phyloP scores from a whole-genome alignment of 2,888 invertebrate genomes.

The Apomyelois bistriatella region DNA sequence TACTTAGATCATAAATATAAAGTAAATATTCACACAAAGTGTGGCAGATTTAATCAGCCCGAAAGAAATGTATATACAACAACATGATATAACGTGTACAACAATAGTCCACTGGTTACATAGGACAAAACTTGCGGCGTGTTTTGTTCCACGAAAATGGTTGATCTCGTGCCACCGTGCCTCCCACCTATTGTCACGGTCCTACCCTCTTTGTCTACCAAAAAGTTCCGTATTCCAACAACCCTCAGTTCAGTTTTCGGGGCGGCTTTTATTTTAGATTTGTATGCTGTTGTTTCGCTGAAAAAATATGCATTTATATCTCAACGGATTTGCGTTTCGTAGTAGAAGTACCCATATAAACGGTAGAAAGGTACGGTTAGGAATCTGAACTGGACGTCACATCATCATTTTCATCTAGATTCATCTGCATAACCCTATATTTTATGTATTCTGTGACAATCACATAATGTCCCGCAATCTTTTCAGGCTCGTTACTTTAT shows the following conservation, averaged over 20 bases:
- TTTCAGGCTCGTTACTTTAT: slow-evolving; percentile 19
- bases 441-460: too few species aligned
- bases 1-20: too few species aligned
- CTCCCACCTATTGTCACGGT: slow-evolving; percentile 39
- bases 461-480: too few species aligned
- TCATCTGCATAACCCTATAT: too few species aligned
- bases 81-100: too few species aligned
- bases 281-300: slow-evolving; percentile 14
- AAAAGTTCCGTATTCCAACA: slow-evolving; percentile 29
- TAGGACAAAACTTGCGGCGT: slow-evolving; percentile 37
- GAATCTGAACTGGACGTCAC: too few species aligned
- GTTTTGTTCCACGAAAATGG: slow-evolving; percentile 51
- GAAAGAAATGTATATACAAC: too few species aligned
- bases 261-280: slow-evolving; percentile 28
- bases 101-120: slow-evolving; percentile 20
- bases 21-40: too few species aligned
- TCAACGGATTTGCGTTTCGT: background rate
- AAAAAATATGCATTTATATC: background rate
- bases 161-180: slow-evolving; percentile 42
- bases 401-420: too few species aligned
- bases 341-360: background rate
- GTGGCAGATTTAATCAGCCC: too few species aligned
- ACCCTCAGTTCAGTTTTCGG: slow-evolving; percentile 28
- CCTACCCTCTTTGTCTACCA: slow-evolving; percentile 40
- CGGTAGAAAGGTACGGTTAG: too few species aligned